These are phyloP conservation scores for Drosophila buzzatii DNA, from an alignment of 2,888 invertebrate species.

Conservation along the genomic window DNA sequence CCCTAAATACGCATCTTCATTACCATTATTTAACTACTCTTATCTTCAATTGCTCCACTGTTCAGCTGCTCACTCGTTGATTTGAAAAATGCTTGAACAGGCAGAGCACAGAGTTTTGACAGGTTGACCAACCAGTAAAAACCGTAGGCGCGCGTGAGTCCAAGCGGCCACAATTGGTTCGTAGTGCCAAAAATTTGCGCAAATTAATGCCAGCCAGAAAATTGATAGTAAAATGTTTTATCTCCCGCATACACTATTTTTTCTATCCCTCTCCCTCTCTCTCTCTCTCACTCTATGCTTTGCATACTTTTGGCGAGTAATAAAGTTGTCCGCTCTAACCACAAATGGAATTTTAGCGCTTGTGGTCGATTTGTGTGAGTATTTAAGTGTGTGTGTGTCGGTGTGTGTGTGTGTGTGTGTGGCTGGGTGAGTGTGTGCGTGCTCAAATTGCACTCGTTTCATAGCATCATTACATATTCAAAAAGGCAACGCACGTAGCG, in stretches of 20 bases:
- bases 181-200: conserved; percentile 65
- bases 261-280: neutral
- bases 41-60: conserved; percentile 18
- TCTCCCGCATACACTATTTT: conserved; percentile 26
- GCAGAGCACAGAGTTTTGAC: conserved; percentile 58
- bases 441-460: conserved; percentile 68
- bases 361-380: conserved; percentile 60
- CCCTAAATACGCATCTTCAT: neutral
- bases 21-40: neutral
- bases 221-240: conserved; percentile 68
- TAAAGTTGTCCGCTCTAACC: conserved; percentile 68
- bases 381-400: conserved; percentile 19
- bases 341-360: conserved; percentile 74
- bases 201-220: conserved; percentile 67
- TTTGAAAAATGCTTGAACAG: conserved; percentile 39
- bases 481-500: conserved; percentile 77
- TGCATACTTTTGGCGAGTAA: conserved; percentile 61
- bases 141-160: conserved; percentile 51
- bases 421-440: conserved; percentile 45
- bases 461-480: conserved; percentile 72
- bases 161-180: conserved; percentile 66
- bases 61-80: conserved; percentile 29
- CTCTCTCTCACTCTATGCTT: conserved; percentile 1
- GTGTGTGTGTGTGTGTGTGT: conserved; percentile 21
- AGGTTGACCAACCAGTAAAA: conserved; percentile 45